phyloP scores from a whole-genome alignment of 2,113 vertebrate species.

The Scalopus aquaticus region DNA sequence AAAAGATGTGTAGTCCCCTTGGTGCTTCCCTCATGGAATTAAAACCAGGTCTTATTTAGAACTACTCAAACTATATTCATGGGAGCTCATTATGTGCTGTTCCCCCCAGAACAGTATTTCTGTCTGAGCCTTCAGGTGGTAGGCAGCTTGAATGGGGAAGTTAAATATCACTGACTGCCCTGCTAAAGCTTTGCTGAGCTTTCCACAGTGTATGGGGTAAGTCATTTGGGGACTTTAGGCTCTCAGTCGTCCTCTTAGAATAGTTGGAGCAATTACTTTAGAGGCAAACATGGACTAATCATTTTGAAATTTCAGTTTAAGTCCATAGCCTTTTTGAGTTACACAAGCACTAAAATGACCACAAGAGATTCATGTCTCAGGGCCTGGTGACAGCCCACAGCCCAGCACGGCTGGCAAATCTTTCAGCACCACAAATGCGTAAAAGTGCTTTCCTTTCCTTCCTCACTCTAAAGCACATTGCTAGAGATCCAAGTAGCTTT shows the following conservation, averaged over 20 bases:
- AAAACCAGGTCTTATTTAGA: slow-evolving; percentile 58
- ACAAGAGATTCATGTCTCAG: slow-evolving; percentile 70
- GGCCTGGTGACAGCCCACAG: slow-evolving; percentile 30
- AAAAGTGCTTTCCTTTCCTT: not conserved
- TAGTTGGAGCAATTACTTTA: slow-evolving; percentile 67
- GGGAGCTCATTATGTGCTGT: slow-evolving; percentile 46
- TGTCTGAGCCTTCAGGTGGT: slow-evolving; percentile 54
- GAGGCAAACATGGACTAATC: slow-evolving; percentile 63
- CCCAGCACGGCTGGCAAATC: slow-evolving; percentile 8
- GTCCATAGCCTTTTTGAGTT: slow-evolving; percentile 51
- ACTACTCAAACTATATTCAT: slow-evolving; percentile 49
- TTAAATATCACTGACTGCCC: slow-evolving; percentile 54
- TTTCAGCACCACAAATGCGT: slow-evolving; percentile 33
- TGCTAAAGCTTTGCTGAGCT: slow-evolving; percentile 8
- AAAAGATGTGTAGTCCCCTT: slow-evolving; percentile 29
- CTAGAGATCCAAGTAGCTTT: not conserved
- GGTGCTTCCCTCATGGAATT: slow-evolving; percentile 45
- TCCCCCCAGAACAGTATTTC: slow-evolving; percentile 63
- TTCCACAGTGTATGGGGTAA: slow-evolving; percentile 41
- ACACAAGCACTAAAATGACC: slow-evolving; percentile 63
- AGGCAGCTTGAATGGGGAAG: slow-evolving; percentile 45
- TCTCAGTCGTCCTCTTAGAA: slow-evolving; percentile 59
- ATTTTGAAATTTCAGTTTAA: slow-evolving; percentile 73
- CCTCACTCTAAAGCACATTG: not conserved
- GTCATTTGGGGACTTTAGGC: slow-evolving; percentile 44